Percentiles rank a stretch among this genome's conserved stretches.
Evolutionary conservation across 2,888 invertebrate species (phyloP).

Genomic region (Lithosia quadra): DNA sequence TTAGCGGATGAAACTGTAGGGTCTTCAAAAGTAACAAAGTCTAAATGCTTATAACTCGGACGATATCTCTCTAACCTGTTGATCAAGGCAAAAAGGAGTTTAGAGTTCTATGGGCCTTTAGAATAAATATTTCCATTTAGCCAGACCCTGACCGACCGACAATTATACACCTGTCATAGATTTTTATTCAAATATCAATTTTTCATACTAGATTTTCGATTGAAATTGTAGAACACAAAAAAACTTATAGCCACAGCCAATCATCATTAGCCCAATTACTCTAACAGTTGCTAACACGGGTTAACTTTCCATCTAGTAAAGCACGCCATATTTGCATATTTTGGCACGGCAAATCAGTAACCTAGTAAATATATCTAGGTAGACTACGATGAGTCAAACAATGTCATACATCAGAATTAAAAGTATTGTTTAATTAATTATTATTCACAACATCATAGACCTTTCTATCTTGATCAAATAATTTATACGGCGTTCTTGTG

Average conservation of each 20-base stretch:
- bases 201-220: conserved; percentile 41
- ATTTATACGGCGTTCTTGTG: neutral
- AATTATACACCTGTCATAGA: conserved; percentile 52
- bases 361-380: conserved; percentile 23
- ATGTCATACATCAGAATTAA: conserved; percentile 30
- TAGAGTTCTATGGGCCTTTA: no score
- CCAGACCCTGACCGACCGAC: conserved; percentile 11
- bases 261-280: conserved; percentile 52
- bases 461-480: neutral
- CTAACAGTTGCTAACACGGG: conserved; percentile 39
- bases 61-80: no score
- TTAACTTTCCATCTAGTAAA: conserved; percentile 43
- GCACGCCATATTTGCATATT: conserved; percentile 29
- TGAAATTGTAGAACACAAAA: conserved; percentile 42
- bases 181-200: conserved; percentile 46
- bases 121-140: neutral
- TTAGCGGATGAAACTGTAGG: no score
- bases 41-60: no score
- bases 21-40: no score
- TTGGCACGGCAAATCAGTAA: conserved; percentile 22
- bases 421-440: conserved; percentile 28
- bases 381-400: conserved; percentile 20
- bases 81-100: no score
- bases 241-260: conserved; percentile 38
- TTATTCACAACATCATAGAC: conserved; percentile 26